phyloP scores from a whole-genome alignment of 2,113 vertebrate species.

The Eptesicus fuscus region DNA sequence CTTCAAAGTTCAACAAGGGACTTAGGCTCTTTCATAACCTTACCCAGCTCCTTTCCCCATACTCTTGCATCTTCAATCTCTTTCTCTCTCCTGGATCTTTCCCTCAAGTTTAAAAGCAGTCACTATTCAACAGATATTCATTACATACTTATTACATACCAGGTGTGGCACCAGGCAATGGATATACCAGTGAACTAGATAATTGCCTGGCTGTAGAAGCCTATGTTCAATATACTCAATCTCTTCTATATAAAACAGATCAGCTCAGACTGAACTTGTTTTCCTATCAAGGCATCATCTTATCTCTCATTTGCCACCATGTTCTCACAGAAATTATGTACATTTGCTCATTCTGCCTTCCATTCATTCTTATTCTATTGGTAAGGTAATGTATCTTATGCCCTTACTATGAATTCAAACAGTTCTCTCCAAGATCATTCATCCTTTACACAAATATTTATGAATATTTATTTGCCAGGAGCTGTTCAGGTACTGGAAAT shows the following conservation, averaged over 20 bases:
- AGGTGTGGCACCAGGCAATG: background rate
- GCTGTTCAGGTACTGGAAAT: conserved; percentile 9
- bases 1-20: background rate
- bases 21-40: background rate
- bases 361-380: background rate
- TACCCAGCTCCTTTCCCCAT: background rate
- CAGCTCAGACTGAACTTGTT: too few relatives aligned
- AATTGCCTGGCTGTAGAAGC: background rate
- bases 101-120: conserved; percentile 6
- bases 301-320: background rate
- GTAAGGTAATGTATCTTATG: background rate
- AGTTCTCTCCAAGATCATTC: background rate
- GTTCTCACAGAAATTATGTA: background rate
- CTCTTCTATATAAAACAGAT: background rate
- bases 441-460: background rate
- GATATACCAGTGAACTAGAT: background rate
- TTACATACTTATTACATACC: background rate
- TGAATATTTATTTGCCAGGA: background rate
- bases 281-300: background rate
- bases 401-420: background rate
- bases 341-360: background rate
- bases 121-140: background rate
- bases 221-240: background rate
- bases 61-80: background rate
- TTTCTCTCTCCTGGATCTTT: background rate